phyloP scores from a whole-genome alignment of 1,140 invertebrate species.

The Macrotrachela quadricornifera region DNA sequence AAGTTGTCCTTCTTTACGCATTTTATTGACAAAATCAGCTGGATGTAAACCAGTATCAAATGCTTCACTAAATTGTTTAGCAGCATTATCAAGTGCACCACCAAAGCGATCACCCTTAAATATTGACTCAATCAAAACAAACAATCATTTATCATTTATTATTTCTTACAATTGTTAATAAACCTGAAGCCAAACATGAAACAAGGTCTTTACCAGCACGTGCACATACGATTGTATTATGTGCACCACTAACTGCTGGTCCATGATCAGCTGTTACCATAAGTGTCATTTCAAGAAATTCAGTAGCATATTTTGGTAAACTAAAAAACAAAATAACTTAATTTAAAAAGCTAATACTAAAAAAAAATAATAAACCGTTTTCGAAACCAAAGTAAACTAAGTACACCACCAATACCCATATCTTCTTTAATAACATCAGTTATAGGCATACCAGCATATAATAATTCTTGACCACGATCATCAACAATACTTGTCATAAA shows the following conservation, averaged over 20 bases:
- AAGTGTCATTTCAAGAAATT: slow-evolving; percentile 96
- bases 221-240: slow-evolving; percentile 97
- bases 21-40: slow-evolving; percentile 94
- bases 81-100: slow-evolving; percentile 85
- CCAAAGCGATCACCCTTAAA: slow-evolving; percentile 84
- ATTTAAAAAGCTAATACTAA: background rate
- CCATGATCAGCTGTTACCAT: slow-evolving; percentile 99
- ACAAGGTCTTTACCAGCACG: slow-evolving; percentile 95
- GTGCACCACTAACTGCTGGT: slow-evolving; percentile 90
- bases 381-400: slow-evolving; percentile 94
- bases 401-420: slow-evolving; percentile 86
- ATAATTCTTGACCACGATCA: slow-evolving; percentile 85
- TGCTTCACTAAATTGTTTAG: slow-evolving; percentile 80
- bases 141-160: background rate
- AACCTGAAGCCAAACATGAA: slow-evolving; percentile 76
- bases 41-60: slow-evolving; percentile 78
- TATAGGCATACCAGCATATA: slow-evolving; percentile 95
- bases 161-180: slow-evolving; percentile 76
- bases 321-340: background rate
- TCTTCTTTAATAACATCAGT: slow-evolving; percentile 56
- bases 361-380: slow-evolving; percentile 31
- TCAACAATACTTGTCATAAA: slow-evolving; percentile 99
- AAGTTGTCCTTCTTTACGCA: slow-evolving; percentile 81
- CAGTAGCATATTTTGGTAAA: slow-evolving; percentile 71
- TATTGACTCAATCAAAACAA: background rate